These are phyloP conservation scores for Sula dactylatra DNA, from an alignment of 2,113 vertebrate species.

Conservation along the genomic window DNA sequence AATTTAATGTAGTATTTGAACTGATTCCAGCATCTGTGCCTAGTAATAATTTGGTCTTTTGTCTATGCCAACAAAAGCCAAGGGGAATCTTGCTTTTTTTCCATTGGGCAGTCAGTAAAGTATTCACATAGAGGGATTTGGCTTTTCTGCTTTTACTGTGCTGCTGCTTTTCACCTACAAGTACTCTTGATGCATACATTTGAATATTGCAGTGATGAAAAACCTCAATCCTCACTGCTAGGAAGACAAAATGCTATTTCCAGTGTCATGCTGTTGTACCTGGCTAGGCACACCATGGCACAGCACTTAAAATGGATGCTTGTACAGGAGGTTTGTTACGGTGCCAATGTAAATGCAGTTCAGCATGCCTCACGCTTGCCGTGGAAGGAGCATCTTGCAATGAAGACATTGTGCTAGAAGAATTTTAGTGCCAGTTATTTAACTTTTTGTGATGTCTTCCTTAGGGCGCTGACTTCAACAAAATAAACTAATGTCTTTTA, in stretches of 20 bases:
- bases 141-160: background rate
- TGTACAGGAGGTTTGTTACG: background rate
- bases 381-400: background rate
- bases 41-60: background rate
- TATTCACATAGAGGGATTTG: background rate
- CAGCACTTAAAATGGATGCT: background rate
- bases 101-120: background rate
- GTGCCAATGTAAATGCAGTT: background rate
- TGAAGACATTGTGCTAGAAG: background rate
- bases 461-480: background rate
- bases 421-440: background rate
- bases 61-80: background rate
- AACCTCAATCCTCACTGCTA: background rate
- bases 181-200: background rate
- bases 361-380: background rate
- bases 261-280: background rate
- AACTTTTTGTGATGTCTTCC: background rate
- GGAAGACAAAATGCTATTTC: background rate
- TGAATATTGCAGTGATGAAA: background rate
- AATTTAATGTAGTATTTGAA: background rate
- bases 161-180: background rate
- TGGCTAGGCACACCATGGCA: background rate
- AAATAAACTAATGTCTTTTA: background rate
- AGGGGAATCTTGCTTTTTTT: background rate
- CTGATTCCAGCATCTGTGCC: background rate